phyloP scores from a whole-genome alignment of 1,140 invertebrate genomes.

The Hydropsyche tenuis region DNA sequence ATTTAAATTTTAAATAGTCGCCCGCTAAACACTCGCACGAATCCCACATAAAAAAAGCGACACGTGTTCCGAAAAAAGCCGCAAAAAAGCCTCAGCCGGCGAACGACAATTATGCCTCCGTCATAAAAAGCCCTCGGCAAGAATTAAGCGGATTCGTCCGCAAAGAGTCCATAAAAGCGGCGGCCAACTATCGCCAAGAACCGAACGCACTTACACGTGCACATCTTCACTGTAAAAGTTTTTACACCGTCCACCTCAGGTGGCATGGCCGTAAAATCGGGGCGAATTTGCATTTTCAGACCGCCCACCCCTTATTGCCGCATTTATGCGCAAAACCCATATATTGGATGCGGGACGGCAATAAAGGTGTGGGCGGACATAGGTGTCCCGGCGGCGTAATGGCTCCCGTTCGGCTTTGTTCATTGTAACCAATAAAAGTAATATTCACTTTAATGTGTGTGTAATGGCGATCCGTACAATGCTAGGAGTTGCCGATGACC shows the following conservation, averaged over 20 bases:
- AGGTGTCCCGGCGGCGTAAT: conserved; percentile 5
- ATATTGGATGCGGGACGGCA: conserved; percentile 13
- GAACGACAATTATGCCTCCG: not conserved
- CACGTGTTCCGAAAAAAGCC: not conserved
- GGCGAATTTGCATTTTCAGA: conserved; percentile 36
- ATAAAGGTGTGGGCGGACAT: conserved; percentile 24
- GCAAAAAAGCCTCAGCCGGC: not conserved
- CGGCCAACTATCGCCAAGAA: not conserved
- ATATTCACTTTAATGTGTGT: conserved; percentile 23
- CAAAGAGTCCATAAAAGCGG: not conserved
- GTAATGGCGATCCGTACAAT: not conserved
- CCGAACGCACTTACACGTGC: not conserved
- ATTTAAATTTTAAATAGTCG: conserved; percentile 19
- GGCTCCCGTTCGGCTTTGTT: conserved; percentile 5
- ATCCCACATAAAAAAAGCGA: not conserved
- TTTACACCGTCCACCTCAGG: conserved; percentile 28
- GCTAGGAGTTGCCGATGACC: no score
- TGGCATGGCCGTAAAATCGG: conserved; percentile 29
- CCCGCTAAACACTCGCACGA: not conserved
- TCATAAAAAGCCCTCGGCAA: not conserved
- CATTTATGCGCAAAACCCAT: conserved; percentile 25
- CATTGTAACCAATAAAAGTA: conserved; percentile 27
- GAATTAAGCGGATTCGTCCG: conserved; percentile 14
- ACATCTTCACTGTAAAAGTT: conserved; percentile 32
- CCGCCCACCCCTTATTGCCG: conserved; percentile 12